These are phyloP conservation scores for Nothobranchius kuhntae DNA, from an alignment of 2,113 vertebrate genomes.

Conservation along the genomic window DNA sequence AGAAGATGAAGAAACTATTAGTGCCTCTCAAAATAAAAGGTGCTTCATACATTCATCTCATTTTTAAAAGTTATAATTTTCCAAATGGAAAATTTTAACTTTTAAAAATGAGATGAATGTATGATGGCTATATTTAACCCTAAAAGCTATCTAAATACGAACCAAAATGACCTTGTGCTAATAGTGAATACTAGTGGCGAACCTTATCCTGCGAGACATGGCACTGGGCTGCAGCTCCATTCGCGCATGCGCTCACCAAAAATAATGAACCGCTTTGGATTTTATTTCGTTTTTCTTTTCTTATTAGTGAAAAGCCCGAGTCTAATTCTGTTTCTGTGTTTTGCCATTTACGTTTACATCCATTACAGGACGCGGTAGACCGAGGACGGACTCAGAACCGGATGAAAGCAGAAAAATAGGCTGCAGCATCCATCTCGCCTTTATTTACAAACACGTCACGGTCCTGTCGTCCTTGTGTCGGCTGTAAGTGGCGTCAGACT, in stretches of 20 bases:
- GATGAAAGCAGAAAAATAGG: neutral
- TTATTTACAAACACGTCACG: slow-evolving; percentile 38
- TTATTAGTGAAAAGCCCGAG: slow-evolving; percentile 67
- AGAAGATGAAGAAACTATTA: no score
- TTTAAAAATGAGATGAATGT: no score
- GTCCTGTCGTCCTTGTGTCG: slow-evolving; percentile 53
- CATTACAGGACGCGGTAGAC: slow-evolving; percentile 58
- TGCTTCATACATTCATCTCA: no score
- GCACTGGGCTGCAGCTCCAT: neutral
- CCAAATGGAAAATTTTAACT: no score
- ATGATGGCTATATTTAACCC: neutral
- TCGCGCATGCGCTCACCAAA: slow-evolving; percentile 43
- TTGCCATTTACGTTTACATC: slow-evolving; percentile 67
- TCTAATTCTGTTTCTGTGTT: slow-evolving; percentile 67
- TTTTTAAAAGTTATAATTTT: no score
- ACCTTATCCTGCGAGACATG: slow-evolving; percentile 10
- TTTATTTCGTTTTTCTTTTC: slow-evolving; percentile 73
- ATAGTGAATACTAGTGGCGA: no score
- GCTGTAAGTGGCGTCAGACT: slow-evolving; percentile 41
- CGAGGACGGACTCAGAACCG: neutral
- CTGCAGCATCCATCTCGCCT: neutral
- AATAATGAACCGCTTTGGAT: slow-evolving; percentile 71
- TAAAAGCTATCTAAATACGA: no score
- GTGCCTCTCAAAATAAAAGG: no score
- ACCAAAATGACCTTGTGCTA: neutral